Evolutionary conservation across 1,140 invertebrate genomes (phyloP).

Genomic region (Drosophila carrolli): DNA sequence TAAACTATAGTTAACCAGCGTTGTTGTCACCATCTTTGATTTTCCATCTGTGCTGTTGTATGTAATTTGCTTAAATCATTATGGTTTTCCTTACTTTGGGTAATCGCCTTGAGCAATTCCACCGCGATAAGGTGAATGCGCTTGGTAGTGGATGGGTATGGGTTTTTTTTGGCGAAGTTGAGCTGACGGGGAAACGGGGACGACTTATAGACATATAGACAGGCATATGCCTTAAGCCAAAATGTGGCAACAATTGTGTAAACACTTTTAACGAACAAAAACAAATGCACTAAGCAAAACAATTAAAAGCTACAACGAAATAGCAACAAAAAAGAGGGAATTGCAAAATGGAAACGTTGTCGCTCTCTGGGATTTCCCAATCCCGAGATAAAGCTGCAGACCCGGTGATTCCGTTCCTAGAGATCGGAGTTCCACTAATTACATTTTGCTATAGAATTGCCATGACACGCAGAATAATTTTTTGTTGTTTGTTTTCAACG

Average conservation of each 20-base stretch:
- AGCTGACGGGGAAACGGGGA: not conserved
- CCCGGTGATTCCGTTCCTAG: not conserved
- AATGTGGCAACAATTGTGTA: constrained; percentile 51
- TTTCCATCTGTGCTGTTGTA: not conserved
- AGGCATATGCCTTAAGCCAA: constrained; percentile 20
- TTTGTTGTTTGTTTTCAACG: constrained; percentile 4
- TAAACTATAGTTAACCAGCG: no score
- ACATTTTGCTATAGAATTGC: constrained; percentile 6
- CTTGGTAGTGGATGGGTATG: constrained; percentile 5
- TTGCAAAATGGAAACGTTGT: constrained; percentile 20
- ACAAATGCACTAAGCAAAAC: constrained; percentile 43
- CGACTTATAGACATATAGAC: not conserved
- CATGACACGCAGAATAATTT: constrained; percentile 4
- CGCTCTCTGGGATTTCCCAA: constrained; percentile 33
- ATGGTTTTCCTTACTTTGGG: constrained; percentile 1
- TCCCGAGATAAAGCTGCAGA: not conserved
- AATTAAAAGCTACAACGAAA: constrained; percentile 37
- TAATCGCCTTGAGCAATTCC: constrained; percentile 2
- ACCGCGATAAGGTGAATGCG: constrained; percentile 40
- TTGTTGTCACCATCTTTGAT: not conserved
- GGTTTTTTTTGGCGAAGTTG: not conserved
- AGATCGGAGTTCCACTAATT: constrained; percentile 36
- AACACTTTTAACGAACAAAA: constrained; percentile 33
- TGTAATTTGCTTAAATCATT: not conserved
- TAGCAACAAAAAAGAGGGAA: constrained; percentile 8